A percentile compares a stretch with the other conserved stretches of the same genome.
phyloP scores from a whole-genome alignment of 1,140 invertebrate genomes.

The Musca domestica region DNA sequence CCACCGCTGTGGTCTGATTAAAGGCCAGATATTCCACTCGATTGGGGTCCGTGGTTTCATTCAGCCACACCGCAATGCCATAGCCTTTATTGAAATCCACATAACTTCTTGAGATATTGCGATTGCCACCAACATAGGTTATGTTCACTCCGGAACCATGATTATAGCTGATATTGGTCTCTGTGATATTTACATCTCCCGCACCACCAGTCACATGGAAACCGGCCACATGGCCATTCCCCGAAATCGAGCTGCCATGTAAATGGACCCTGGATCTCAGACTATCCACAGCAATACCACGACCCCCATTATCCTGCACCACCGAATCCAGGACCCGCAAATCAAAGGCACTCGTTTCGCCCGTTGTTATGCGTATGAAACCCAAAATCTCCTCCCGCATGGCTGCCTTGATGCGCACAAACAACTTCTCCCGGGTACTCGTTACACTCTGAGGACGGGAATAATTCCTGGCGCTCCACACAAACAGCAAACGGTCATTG shows the following conservation, averaged over 20 bases:
- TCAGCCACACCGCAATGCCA: slow-evolving; percentile 85
- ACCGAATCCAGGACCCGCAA: slow-evolving; percentile 82
- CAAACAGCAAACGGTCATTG: slow-evolving; percentile 67
- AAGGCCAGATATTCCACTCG: slow-evolving; percentile 70
- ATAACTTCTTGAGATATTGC: slow-evolving; percentile 80
- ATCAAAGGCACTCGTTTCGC: slow-evolving; percentile 79
- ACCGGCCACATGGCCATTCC: slow-evolving; percentile 85
- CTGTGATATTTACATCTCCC: slow-evolving; percentile 90
- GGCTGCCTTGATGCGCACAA: slow-evolving; percentile 71
- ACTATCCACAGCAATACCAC: slow-evolving; percentile 85
- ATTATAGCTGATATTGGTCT: slow-evolving; percentile 85
- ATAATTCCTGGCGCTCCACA: slow-evolving; percentile 70
- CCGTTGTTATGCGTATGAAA: slow-evolving; percentile 74
- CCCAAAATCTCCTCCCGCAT: slow-evolving; percentile 67
- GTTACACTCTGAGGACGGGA: slow-evolving; percentile 83
- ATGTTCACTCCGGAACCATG: slow-evolving; percentile 89
- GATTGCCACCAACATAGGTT: slow-evolving; percentile 84
- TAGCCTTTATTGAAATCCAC: slow-evolving; percentile 78
- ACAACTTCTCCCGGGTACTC: slow-evolving; percentile 72
- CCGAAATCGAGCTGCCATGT: slow-evolving; percentile 76
- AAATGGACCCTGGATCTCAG: slow-evolving; percentile 77
- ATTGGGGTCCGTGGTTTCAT: slow-evolving; percentile 73
- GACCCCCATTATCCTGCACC: slow-evolving; percentile 86
- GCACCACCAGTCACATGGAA: slow-evolving; percentile 81
- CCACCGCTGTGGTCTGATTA: slow-evolving; percentile 80